Evolutionary conservation across 2,113 vertebrate species (phyloP), one percentile per base, ranked within the genome.

Genomic region (Ceratotherium simum): DNA sequence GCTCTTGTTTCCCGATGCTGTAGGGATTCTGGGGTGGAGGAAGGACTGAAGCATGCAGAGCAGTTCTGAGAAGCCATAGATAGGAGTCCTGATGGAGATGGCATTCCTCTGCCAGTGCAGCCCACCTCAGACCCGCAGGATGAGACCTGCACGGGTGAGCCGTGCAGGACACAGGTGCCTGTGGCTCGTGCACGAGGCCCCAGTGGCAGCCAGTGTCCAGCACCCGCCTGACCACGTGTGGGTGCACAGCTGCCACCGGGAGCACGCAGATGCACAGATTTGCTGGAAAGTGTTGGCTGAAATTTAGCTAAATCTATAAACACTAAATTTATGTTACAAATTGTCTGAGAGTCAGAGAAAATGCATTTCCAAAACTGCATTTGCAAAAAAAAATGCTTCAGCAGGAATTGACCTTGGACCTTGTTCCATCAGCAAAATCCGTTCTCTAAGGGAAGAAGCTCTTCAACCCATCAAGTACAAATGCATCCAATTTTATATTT

Each of bases 391-490:
- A 95, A 90, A 33, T 25, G 56, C 62, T 97, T 94, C 87, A 95
- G 91, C 87, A 81, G 85, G 72, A 95, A 93, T 94, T 97, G 97
- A 96, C 98, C 97, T 96, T 88, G 96, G 85, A 95, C 91, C 65
- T 92, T 54, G 36, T 85, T 81, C 65, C 72, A 96, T 97, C 94
- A 95, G 92, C 56, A 97, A 98, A 86, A 25, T 82, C 96, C 75
- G 84, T 94, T 97, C 98, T 98, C 75, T 67, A 92, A 95, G 67
- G 80, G 64, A 97, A 98, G 98, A 97, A 46, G 2, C 91, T 92
- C 98, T 90, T 98, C 97, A 98, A 82, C 79, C 83, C 94, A 97
- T 93, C 96, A 98, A 97, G 96, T 78, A 97, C 95, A 97, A 98
- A 98, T 51, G 87, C 91, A 96, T 92, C 92, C 83, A 89, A 96